phyloP scores from a whole-genome alignment of 1,140 invertebrate species.

The Trichonephila clavata region DNA sequence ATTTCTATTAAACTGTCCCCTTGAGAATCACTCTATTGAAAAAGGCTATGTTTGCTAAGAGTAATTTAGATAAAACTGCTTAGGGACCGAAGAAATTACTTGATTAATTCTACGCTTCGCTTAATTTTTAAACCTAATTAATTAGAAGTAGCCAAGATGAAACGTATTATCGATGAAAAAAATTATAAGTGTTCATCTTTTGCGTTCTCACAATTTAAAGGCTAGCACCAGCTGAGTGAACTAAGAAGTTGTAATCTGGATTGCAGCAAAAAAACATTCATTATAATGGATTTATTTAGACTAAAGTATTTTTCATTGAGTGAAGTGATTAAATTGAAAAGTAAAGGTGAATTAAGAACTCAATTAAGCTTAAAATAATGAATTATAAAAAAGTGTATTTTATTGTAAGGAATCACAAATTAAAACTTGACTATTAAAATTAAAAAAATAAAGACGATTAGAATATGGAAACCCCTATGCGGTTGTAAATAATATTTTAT shows the following conservation, averaged over 20 bases:
- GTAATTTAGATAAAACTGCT: constrained; percentile 42
- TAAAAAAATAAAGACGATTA: too few relatives aligned
- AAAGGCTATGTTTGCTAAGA: not conserved
- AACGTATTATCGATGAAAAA: not conserved
- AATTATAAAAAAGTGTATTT: too few relatives aligned
- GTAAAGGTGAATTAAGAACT: too few relatives aligned
- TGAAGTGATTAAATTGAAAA: not conserved
- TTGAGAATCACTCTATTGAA: not conserved
- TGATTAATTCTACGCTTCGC: not conserved
- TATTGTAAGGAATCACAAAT: too few relatives aligned
- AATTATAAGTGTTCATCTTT: not conserved
- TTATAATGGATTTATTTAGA: not conserved
- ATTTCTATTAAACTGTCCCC: constrained; percentile 16
- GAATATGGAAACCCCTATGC: too few relatives aligned
- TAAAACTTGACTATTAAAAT: too few relatives aligned
- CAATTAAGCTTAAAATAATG: too few relatives aligned
- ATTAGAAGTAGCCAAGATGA: constrained; percentile 18
- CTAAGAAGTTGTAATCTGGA: too few relatives aligned
- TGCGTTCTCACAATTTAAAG: not conserved
- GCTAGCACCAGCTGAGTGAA: too few relatives aligned
- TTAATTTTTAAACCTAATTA: constrained; percentile 37
- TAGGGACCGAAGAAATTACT: not conserved
- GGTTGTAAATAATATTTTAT: too few relatives aligned
- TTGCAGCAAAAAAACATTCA: too few relatives aligned
- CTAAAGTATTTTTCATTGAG: not conserved